Conservation (phyloP, 2,888 invertebrate genomes). For the Cerastis rubricosa region DNA sequence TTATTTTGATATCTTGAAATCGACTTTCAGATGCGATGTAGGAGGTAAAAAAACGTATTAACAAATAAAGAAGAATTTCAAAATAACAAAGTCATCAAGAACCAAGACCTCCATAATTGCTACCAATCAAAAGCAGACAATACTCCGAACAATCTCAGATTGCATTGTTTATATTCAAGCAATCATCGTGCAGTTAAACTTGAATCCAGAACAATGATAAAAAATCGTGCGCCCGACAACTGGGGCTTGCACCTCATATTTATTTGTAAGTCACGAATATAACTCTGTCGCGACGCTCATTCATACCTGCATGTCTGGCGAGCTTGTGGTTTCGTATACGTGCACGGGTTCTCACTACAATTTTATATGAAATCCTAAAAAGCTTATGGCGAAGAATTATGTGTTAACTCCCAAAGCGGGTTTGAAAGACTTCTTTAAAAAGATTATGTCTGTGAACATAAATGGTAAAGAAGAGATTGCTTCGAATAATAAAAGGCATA, state of each 20-base stretch:
- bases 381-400: neutral
- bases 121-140: conserved; percentile 36
- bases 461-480: neutral
- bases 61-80: neutral
- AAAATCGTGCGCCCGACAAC: conserved; percentile 35
- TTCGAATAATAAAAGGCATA: neutral
- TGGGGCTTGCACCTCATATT: conserved; percentile 49
- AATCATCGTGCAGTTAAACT: conserved; percentile 46
- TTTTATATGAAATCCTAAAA: conserved; percentile 28
- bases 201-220: conserved; percentile 39
- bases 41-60: neutral
- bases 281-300: conserved; percentile 68
- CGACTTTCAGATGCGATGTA: neutral
- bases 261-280: conserved; percentile 69
- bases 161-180: conserved; percentile 47
- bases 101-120: conserved; percentile 19
- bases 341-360: neutral
- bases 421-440: neutral
- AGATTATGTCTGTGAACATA: neutral
- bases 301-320: conserved; percentile 67
- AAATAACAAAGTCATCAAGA: neutral
- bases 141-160: conserved; percentile 13
- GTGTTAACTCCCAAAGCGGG: neutral
- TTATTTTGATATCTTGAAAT: neutral
- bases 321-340: conserved; percentile 41